A percentile compares a stretch with the other conserved stretches of the same genome.
These are phyloP conservation scores for Crypturellus undulatus DNA, from an alignment of 2,113 vertebrate genomes.

Conservation along the genomic window DNA sequence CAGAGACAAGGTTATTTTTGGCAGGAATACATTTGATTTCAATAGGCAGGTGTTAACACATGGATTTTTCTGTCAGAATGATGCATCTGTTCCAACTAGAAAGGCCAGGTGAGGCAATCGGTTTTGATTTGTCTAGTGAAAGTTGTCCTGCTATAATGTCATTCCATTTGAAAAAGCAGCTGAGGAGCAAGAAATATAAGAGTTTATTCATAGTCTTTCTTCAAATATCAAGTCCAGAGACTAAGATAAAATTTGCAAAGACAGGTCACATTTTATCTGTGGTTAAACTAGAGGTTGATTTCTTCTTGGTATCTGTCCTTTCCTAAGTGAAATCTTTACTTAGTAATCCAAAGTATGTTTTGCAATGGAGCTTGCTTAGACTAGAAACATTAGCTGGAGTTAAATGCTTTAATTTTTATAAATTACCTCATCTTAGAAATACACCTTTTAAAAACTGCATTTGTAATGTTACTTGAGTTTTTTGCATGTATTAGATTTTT, in stretches of 20 bases:
- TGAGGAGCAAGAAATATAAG: neutral
- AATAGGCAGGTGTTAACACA: neutral
- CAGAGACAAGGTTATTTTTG: neutral
- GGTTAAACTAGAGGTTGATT: neutral
- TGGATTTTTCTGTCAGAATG: neutral
- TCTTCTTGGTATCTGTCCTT: neutral
- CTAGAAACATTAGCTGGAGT: neutral
- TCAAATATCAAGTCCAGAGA: neutral
- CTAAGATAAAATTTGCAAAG: neutral
- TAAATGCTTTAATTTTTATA: neutral
- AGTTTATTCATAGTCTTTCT: neutral
- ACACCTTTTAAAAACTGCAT: neutral
- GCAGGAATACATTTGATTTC: neutral
- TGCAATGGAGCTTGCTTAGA: neutral
- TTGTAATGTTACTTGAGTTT: neutral
- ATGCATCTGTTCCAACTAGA: neutral
- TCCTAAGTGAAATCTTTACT: neutral
- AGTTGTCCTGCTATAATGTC: neutral
- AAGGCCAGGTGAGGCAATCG: neutral
- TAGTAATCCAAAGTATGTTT: neutral
- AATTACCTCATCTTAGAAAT: neutral
- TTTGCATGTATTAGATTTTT: neutral
- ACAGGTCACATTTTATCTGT: neutral
- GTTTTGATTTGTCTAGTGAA: neutral
- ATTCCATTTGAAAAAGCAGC: neutral